phyloP scores from a whole-genome alignment of 2,888 invertebrate species.

The Meteorus colon region DNA sequence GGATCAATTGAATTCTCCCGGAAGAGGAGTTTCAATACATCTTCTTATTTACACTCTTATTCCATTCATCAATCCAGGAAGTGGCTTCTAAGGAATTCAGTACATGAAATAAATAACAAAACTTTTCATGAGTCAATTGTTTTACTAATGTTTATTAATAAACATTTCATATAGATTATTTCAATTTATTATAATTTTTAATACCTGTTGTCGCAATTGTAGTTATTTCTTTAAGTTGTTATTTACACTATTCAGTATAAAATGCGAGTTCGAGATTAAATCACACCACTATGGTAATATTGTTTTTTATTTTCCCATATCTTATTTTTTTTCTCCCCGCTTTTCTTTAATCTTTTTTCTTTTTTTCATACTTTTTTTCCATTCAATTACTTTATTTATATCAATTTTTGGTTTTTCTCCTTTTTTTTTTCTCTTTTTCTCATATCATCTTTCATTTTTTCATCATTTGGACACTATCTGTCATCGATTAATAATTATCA shows the following conservation, averaged over 20 bases:
- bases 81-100: too few relatives aligned
- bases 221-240: conserved; percentile 62
- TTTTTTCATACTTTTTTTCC: background rate
- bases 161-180: conserved; percentile 71
- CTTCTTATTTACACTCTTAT: too few relatives aligned
- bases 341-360: conserved; percentile 21
- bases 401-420: conserved; percentile 3
- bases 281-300: conserved; percentile 66
- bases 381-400: conserved; percentile 7
- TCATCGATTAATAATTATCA: conserved; percentile 71
- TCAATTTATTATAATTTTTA: conserved; percentile 69
- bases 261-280: conserved; percentile 72
- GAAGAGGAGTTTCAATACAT: too few relatives aligned
- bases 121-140: conserved; percentile 47
- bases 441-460: conserved; percentile 32
- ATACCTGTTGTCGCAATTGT: conserved; percentile 67
- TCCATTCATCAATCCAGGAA: too few relatives aligned
- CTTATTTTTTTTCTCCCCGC: background rate
- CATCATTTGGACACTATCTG: conserved; percentile 65
- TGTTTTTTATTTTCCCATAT: conserved; percentile 36
- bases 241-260: conserved; percentile 73
- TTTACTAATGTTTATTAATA: conserved; percentile 72
- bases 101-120: background rate
- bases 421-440: background rate
- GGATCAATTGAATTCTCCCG: too few relatives aligned